Evolutionary conservation across 2,888 invertebrate species (phyloP).

Genomic region (Andrena fulva): DNA sequence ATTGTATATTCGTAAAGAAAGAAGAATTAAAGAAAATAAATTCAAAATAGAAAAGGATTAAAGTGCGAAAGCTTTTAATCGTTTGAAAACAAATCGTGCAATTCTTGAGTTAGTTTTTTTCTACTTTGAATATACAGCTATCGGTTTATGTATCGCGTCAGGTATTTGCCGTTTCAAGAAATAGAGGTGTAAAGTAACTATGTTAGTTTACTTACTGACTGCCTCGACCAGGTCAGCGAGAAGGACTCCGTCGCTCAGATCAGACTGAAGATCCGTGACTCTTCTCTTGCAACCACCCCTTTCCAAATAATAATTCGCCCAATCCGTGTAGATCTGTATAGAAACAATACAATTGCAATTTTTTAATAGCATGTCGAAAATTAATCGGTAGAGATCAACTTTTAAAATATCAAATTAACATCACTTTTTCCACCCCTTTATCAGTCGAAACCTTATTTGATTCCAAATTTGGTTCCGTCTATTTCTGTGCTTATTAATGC

Average conservation of each 20-base stretch:
- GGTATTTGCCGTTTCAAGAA: too few relatives aligned
- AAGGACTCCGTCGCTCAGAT: slow-evolving; percentile 96
- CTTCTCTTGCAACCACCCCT: slow-evolving; percentile 94
- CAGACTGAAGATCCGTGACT: slow-evolving; percentile 94
- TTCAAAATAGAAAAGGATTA: too few relatives aligned
- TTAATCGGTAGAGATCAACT: neutral
- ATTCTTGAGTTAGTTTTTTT: too few relatives aligned
- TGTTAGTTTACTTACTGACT: slow-evolving; percentile 90
- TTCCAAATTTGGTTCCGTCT: neutral
- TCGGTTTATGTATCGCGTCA: neutral
- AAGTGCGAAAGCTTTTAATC: too few relatives aligned
- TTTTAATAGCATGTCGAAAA: neutral
- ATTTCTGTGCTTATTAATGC: neutral
- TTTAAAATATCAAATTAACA: neutral
- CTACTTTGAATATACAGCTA: neutral
- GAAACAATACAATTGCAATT: neutral
- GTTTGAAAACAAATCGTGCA: too few relatives aligned
- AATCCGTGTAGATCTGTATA: slow-evolving; percentile 96
- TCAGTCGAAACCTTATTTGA: neutral
- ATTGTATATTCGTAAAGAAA: too few relatives aligned
- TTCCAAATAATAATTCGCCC: slow-evolving; percentile 99
- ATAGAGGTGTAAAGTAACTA: neutral
- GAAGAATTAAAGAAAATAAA: too few relatives aligned
- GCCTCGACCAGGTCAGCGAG: slow-evolving; percentile 97
- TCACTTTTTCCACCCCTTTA: neutral